phyloP scores from a whole-genome alignment of 2,797 vertebrate species.

The Pagetopsis macropterus region DNA sequence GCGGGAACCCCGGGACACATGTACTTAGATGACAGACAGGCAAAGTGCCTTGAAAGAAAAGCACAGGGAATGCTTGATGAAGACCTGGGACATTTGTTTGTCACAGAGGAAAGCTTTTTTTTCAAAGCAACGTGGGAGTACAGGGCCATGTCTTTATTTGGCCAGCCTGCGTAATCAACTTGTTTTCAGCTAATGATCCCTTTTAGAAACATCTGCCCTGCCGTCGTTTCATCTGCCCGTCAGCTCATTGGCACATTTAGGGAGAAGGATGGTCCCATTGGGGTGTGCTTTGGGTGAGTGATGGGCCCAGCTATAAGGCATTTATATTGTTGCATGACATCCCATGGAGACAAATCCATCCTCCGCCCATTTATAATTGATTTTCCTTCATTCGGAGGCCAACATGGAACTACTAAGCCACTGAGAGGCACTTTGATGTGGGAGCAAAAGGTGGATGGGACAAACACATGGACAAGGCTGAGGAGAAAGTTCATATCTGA shows the following conservation, averaged over 20 bases:
- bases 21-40: slow-evolving; percentile 98
- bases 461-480: slow-evolving; percentile 11
- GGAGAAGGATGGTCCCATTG: slow-evolving; percentile 48
- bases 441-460: slow-evolving; percentile 17
- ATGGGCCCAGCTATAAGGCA: slow-evolving; percentile 53
- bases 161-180: slow-evolving; percentile 17
- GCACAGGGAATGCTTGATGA: slow-evolving; percentile 29
- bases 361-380: slow-evolving; percentile 41
- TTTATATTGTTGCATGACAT: slow-evolving; percentile 31
- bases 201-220: slow-evolving; percentile 28
- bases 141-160: slow-evolving; percentile 19
- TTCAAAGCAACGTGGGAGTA: neutral
- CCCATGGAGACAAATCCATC: slow-evolving; percentile 48
- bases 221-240: slow-evolving; percentile 19
- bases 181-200: slow-evolving; percentile 41
- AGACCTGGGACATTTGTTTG: neutral
- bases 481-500: neutral
- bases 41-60: slow-evolving; percentile 89
- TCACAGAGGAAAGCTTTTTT: slow-evolving; percentile 8
- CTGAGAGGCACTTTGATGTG: slow-evolving; percentile 29
- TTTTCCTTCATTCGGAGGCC: slow-evolving; percentile 53
- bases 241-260: slow-evolving; percentile 30
- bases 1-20: slow-evolving; percentile 98
- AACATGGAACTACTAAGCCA: slow-evolving; percentile 7
- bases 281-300: slow-evolving; percentile 48